Base-by-base conservation (phyloP, 2,113 vertebrate genomes). In the Malurus melanocephalus region DNA sequence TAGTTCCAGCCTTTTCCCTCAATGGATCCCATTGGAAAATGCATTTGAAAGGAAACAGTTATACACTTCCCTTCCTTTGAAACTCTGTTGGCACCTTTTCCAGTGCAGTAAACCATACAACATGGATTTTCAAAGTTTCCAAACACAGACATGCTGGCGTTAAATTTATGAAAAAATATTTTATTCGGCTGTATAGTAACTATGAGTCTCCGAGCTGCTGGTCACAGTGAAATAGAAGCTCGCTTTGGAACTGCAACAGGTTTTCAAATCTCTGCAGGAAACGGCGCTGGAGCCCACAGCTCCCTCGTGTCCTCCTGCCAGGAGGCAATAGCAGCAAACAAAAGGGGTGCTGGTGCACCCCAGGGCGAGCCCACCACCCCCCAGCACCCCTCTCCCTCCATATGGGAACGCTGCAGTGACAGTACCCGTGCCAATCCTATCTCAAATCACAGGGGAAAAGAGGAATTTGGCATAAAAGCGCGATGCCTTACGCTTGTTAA, bases 21-120 rank as follows among this genome's bases (percentile, higher is more conserved):
- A 96, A 97, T 98, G 97, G 97, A 98, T 98, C 97, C 97, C 97
- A 97, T 97, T 98, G 97, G 97, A 98, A 97, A 97, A 97, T 97
- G 96, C 97, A 97, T 97, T 97, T 97, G 97, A 98, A 98, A 97
- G 97, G 97, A 98, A 98, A 98, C 96, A 97, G 97, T 98, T 97
- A 96, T 97, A 97, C 96, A 97, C 97, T 98, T 98, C 97, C 97
- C 97, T 97, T 98, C 97, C 97, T 98, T 98, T 98, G 97, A 98
- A 98, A 97, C 96, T 97, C 97, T 97, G 95, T 96, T 98, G 97
- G 97, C 97, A 98, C 97, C 97, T 98, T 97, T 97, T 98, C 97
- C 97, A 98, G 95, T 87, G 96, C 97, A 97, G 97, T 98, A 97
- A 98, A 97, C 97, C 97, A 96, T 97, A 97, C 97, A 98, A 97